Percentiles rank a stretch among this genome's conserved stretches.
phyloP scores from a whole-genome alignment of 2,113 vertebrate genomes.

The Chaetops frenatus region DNA sequence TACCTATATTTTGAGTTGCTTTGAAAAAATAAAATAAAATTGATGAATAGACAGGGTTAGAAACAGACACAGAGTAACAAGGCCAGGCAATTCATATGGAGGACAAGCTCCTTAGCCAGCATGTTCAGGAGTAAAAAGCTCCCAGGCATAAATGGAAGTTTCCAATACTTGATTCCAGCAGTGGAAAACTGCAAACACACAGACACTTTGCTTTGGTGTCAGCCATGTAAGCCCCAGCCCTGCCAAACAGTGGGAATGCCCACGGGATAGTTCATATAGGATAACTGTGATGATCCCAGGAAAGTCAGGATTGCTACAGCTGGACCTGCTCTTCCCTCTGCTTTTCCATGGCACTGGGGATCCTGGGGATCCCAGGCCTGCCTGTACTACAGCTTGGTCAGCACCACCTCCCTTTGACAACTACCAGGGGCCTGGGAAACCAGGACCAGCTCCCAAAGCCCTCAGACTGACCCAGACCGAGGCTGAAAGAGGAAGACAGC shows the following conservation, averaged over 20 bases:
- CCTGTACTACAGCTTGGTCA: rapidly evolving
- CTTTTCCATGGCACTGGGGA: rapidly evolving
- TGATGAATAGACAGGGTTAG: background rate
- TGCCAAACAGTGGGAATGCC: rapidly evolving
- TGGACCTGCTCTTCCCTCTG: rapidly evolving
- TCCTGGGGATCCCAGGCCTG: background rate
- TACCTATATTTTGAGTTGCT: background rate
- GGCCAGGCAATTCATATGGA: background rate
- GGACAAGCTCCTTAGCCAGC: background rate
- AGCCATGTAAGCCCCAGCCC: background rate
- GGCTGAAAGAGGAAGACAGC: rapidly evolving
- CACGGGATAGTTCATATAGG: rapidly evolving
- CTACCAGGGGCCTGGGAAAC: background rate
- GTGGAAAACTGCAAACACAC: background rate
- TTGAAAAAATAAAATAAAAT: background rate
- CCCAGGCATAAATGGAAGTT: background rate
- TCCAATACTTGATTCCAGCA: background rate
- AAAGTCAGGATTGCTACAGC: background rate
- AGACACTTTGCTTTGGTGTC: background rate
- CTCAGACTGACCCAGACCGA: background rate
- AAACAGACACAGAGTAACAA: background rate
- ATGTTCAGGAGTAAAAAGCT: background rate
- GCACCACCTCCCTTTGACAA: background rate
- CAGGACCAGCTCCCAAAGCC: background rate
- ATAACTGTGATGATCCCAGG: rapidly evolving